phyloP scores from a whole-genome alignment of 2,888 invertebrate species.

The Erebia aethiops region DNA sequence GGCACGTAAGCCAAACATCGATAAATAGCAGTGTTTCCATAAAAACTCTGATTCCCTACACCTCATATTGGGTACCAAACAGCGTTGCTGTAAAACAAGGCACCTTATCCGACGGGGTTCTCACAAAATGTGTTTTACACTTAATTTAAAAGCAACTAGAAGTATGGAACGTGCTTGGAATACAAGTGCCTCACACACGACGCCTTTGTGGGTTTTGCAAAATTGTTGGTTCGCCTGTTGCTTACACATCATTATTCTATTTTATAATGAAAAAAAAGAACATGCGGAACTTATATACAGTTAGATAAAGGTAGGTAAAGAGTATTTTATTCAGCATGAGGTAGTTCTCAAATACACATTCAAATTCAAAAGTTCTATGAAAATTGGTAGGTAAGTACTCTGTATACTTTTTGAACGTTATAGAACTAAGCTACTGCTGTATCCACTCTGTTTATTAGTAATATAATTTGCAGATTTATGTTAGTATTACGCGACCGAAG shows the following conservation, averaged over 20 bases:
- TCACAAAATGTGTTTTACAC: slow-evolving; percentile 35
- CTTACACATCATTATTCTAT: slow-evolving; percentile 33
- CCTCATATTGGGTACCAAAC: slow-evolving; percentile 16
- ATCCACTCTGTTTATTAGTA: no score
- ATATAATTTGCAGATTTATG: no score
- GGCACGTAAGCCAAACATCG: no score
- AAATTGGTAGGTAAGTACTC: no score
- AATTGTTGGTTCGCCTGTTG: slow-evolving; percentile 30
- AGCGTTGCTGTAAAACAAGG: slow-evolving; percentile 11
- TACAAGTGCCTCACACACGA: slow-evolving; percentile 31
- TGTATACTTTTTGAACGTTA: no score
- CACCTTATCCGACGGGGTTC: slow-evolving; percentile 9
- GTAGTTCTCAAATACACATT: no score
- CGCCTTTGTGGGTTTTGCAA: slow-evolving; percentile 33
- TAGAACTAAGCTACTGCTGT: no score
- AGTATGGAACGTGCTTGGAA: slow-evolving; percentile 39
- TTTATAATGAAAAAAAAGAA: slow-evolving; percentile 20
- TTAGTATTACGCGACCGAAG: no score
- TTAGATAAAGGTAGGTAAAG: background rate
- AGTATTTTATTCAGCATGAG: background rate
- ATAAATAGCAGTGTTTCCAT: slow-evolving; percentile 10
- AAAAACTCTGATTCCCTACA: background rate
- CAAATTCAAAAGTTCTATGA: no score
- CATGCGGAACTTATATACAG: background rate
- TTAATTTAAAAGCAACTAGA: slow-evolving; percentile 37